Conservation (phyloP, 2,113 vertebrate genomes). For the Chlorocebus sabaeus region DNA sequence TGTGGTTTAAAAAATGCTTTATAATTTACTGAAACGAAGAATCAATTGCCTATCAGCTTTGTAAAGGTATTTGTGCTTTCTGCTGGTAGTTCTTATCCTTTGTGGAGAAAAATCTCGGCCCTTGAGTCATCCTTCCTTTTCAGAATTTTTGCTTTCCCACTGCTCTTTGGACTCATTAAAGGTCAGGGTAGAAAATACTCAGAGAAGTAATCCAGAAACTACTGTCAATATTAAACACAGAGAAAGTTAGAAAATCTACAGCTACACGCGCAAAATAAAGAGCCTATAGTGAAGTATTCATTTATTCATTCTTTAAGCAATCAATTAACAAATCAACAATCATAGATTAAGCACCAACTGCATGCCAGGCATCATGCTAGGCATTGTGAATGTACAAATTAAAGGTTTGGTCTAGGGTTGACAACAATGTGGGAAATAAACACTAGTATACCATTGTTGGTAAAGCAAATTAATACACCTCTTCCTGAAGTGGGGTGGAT, state of each 20-base stretch:
- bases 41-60: neutral
- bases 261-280: neutral
- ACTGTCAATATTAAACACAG: neutral
- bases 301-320: neutral
- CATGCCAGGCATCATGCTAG: neutral
- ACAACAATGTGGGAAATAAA: neutral
- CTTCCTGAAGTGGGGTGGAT: neutral
- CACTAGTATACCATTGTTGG: neutral
- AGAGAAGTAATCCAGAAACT: neutral
- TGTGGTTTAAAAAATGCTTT: slow-evolving; percentile 33
- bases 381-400: neutral
- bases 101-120: neutral
- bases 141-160: neutral
- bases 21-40: slow-evolving; percentile 17
- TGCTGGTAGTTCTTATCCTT: neutral
- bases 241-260: neutral
- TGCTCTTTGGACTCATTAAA: neutral
- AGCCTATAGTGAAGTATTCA: neutral
- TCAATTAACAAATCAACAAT: neutral
- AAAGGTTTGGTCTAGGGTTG: neutral
- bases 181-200: neutral
- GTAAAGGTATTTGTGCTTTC: neutral
- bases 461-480: neutral
- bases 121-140: neutral
- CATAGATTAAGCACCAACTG: neutral